Evolutionary conservation across 2,797 vertebrate species (phyloP), one percentile per base, ranked within the genome.

Genomic region (Fringilla coelebs): DNA sequence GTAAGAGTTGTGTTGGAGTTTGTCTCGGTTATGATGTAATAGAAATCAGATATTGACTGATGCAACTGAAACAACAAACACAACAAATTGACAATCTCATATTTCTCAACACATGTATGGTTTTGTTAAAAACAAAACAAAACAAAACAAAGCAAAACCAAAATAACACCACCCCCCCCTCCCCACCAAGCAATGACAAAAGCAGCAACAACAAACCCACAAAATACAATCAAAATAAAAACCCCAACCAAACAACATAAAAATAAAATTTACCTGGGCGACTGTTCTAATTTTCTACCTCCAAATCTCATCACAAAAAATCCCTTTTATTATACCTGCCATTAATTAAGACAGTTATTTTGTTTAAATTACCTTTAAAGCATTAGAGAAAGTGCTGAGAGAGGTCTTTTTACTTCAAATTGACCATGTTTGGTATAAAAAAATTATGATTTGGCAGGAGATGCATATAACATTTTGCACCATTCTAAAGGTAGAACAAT

Each of bases 211-310:
- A 21, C 26, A 84, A 57, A 74, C 13, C 20, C 5, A 36, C 4
- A 18, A 32, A 75, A 22, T 18, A 15, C 3, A 66, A 22, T 20
- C 24, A 40, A 40, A 52, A 40, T 20, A 31, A 77, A 61, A 32
- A 4, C 3, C 7, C 12, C 22, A 28, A 16, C 9, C 7, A 38
- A 67, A 10, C 6, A 38, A 17, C 1, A 72, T 2, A 36, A n/a
- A 13, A n/a, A n/a, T 2, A 38, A 48, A 34, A 51, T 34, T 70
- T 83, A 66, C 9, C 14, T 54, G 8, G 45, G 32, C 3, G 71
- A 19, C 14, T 32, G 12, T 57, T 85, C 8, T 21, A 48, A 26
- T 57, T 55, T 79, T 76, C 24, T 6, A 18, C 9, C 29, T 55
- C 26, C 9, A 57, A 73, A 52, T 34, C 45, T 61, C 34, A 68